These are phyloP conservation scores for Prionailurus viverrinus DNA, from an alignment of 2,113 vertebrate genomes.

Conservation along the genomic window DNA sequence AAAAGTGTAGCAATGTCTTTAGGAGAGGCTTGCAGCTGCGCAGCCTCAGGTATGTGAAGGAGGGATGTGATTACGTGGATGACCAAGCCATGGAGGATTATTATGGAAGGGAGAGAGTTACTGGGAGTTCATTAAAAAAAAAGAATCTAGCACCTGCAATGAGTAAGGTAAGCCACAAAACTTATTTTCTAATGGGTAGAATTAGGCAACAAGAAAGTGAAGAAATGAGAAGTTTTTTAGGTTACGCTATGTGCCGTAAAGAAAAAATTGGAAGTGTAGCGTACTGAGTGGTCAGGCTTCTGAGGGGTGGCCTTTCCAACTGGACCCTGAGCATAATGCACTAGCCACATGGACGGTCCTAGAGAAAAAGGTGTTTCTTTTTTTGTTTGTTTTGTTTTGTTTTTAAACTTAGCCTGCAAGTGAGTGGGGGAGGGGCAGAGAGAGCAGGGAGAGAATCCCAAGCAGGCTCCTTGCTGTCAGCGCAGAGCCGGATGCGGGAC, in stretches of 20 bases:
- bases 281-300: background rate
- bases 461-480: too few species aligned
- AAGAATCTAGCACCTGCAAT: rapidly evolving
- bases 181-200: background rate
- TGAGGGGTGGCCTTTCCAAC: background rate
- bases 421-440: too few species aligned
- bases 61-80: rapidly evolving
- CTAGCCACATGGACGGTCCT: rapidly evolving
- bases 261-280: background rate
- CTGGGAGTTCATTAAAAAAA: background rate
- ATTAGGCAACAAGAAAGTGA: background rate
- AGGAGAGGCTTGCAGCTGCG: background rate
- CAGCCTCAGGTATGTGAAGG: background rate
- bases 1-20: background rate
- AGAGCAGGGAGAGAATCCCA: too few species aligned
- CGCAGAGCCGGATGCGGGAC: too few species aligned
- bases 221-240: background rate
- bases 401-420: too few species aligned
- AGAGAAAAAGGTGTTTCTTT: background rate
- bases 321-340: background rate
- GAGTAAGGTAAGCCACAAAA: background rate
- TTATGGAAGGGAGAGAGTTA: background rate
- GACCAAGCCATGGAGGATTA: background rate
- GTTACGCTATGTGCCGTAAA: rapidly evolving
- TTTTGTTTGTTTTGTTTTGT: too few species aligned